These are phyloP conservation scores for Parus major DNA, from an alignment of 2,113 vertebrate genomes.

Conservation along the genomic window DNA sequence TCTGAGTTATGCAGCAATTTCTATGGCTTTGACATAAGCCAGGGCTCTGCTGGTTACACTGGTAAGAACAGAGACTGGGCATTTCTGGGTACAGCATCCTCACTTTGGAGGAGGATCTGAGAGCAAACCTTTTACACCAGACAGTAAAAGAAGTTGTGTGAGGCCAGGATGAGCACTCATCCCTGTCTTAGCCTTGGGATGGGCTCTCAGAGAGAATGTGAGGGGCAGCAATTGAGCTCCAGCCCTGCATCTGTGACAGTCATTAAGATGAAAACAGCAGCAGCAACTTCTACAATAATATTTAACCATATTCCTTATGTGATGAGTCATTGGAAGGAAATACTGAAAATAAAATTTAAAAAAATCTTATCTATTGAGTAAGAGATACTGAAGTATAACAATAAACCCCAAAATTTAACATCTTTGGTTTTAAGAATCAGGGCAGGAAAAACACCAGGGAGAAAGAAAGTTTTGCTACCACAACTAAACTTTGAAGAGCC, in stretches of 20 bases:
- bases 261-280: background rate
- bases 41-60: background rate
- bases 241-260: background rate
- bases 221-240: background rate
- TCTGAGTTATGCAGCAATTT: background rate
- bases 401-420: background rate
- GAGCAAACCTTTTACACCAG: background rate
- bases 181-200: background rate
- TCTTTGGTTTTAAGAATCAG: background rate
- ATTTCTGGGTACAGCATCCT: background rate
- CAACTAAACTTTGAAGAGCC: background rate
- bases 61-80: background rate
- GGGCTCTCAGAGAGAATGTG: background rate
- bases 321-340: background rate
- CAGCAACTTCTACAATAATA: background rate
- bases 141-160: background rate
- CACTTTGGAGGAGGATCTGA: background rate
- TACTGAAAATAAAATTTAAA: background rate
- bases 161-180: background rate
- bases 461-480: background rate
- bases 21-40: background rate
- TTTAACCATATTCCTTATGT: background rate
- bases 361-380: background rate
- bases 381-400: background rate
- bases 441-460: background rate